Evolutionary conservation across 2,888 invertebrate species (phyloP).

Genomic region (Perizoma flavofasciatum): DNA sequence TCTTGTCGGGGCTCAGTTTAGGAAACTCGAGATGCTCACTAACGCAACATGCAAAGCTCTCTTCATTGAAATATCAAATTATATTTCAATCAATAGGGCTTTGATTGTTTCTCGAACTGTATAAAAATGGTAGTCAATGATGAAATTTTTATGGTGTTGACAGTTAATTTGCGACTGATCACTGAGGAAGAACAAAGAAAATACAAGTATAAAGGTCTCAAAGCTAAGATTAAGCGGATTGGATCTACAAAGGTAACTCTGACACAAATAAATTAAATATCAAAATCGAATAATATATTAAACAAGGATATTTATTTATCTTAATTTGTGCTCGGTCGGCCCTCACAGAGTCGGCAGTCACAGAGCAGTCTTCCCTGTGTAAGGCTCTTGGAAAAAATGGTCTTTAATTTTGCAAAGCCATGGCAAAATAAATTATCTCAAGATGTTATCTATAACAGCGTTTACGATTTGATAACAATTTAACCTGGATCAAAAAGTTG

Average conservation of each 20-base stretch:
- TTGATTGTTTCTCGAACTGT: no score
- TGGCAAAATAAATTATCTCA: not conserved
- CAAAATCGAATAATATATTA: slow-evolving; percentile 28
- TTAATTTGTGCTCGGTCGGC: slow-evolving; percentile 12
- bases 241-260: slow-evolving; percentile 16
- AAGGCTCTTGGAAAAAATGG: slow-evolving; percentile 2
- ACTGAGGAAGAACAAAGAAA: not conserved
- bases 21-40: no score
- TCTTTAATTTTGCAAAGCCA: slow-evolving; percentile 9
- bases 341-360: slow-evolving; percentile 8
- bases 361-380: slow-evolving; percentile 1
- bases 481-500: not conserved
- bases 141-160: no score
- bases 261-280: slow-evolving; percentile 17
- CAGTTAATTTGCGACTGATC: no score
- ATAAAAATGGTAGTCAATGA: no score
- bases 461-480: not conserved
- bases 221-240: slow-evolving; percentile 20
- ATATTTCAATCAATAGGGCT: no score
- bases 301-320: slow-evolving; percentile 16
- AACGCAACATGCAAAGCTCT: no score
- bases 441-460: not conserved
- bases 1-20: no score
- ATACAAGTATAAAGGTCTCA: slow-evolving; percentile 10
- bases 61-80: no score